These are phyloP conservation scores for Mirza zaza DNA, from an alignment of 2,113 vertebrate genomes.

Conservation along the genomic window DNA sequence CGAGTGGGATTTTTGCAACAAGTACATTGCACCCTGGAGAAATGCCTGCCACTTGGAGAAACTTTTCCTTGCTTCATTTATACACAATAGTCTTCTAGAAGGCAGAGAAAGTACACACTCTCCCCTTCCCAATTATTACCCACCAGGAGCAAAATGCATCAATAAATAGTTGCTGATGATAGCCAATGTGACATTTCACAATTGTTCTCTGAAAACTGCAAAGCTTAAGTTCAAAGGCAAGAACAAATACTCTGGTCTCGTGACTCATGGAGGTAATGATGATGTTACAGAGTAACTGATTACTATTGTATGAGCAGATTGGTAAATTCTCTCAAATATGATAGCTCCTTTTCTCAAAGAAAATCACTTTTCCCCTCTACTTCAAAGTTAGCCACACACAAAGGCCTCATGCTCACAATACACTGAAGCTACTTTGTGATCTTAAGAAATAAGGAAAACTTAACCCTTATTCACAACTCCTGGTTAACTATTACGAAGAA, in stretches of 20 bases:
- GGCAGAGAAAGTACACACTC: background rate
- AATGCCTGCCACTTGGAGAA: background rate
- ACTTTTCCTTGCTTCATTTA: background rate
- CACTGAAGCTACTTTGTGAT: slow-evolving; percentile 40
- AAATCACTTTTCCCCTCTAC: slow-evolving; percentile 53
- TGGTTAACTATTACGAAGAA: slow-evolving; percentile 60
- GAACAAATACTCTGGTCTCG: background rate
- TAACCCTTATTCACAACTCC: slow-evolving; percentile 4
- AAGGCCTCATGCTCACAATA: slow-evolving; percentile 27
- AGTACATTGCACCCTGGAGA: background rate
- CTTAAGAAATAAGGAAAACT: slow-evolving; percentile 51
- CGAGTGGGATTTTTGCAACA: background rate
- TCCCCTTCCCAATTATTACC: background rate
- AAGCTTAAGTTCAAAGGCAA: slow-evolving; percentile 4
- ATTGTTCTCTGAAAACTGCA: background rate
- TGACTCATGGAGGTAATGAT: background rate
- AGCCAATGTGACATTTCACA: background rate
- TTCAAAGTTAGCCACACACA: slow-evolving; percentile 63
- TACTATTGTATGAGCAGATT: background rate
- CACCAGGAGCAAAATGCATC: background rate
- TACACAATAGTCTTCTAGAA: background rate
- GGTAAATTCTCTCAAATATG: slow-evolving; percentile 27
- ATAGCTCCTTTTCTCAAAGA: slow-evolving; percentile 55
- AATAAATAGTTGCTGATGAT: background rate
- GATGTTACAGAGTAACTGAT: background rate